Evolutionary conservation across 2,113 vertebrate species (phyloP), one percentile per base, ranked within the genome.

Genomic region (Datnioides undecimradiatus): DNA sequence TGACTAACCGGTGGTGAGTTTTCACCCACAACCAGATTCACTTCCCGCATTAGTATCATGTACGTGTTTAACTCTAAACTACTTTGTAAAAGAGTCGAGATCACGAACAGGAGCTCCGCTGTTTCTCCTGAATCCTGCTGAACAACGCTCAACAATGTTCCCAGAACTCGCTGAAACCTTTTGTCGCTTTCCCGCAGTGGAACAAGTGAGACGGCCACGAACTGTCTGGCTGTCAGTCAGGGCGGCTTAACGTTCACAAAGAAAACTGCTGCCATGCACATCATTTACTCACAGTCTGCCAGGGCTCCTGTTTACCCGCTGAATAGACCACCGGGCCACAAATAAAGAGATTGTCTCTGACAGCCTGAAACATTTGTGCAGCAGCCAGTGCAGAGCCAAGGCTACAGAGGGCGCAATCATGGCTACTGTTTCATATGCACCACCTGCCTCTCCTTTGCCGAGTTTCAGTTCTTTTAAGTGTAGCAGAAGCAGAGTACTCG

Each of bases 201-300:
- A 90, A 90, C 81, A 76, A 87, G 73, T 49, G 82, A 88, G 74
- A 82, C 46, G 48, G 68, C 49, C 75, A 76, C 66, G 51, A n/a
- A n/a, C n/a, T n/a, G 75, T 73, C 75, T 45, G 60, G 73, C 70
- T 34, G 63, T 65, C 72, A 71, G 73, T 78, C 76, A 51, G 64
- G 31, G 55, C 27, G 46, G 91, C 90, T 93, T 91, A 93, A 69
- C 64, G 19, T 63, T 48, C 66, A 92, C 93, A 95, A 93, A 93
- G 83, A 45, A 90, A 93, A 88, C 72, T 80, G 90, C 89, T 86
- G 82, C 76, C 29, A 1, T 72, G 33, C 80, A 73, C 81, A 60
- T 79, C 71, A 29, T 88, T 90, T 38, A 76, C 76, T 85, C 84
- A 13, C 68, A 63, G 64, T 59, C 67, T 64, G 76, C 58, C 77